These are phyloP conservation scores for Sycophaga agraensis DNA, from an alignment of 1,140 invertebrate species.

Conservation along the genomic window DNA sequence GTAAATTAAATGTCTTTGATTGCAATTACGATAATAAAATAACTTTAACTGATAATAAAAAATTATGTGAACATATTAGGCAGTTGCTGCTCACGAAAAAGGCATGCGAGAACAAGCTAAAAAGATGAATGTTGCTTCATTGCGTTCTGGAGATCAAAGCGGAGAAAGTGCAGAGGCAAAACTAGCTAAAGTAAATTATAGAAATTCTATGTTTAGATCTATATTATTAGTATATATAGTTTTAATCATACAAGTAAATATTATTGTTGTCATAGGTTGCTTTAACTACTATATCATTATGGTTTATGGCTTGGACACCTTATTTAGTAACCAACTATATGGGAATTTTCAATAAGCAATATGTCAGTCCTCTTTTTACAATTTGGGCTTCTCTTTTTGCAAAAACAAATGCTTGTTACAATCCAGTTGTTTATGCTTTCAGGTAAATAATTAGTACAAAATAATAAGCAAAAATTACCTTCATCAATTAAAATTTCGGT, in stretches of 20 bases:
- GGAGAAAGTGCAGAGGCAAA: constrained; percentile 75
- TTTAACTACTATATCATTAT: constrained; percentile 77
- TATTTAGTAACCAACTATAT: constrained; percentile 78
- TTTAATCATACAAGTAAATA: too few species aligned
- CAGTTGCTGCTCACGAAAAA: constrained; percentile 78
- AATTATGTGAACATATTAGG: too few species aligned
- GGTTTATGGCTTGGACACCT: constrained; percentile 88
- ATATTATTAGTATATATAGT: background rate
- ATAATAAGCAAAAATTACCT: too few species aligned
- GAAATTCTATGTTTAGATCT: background rate
- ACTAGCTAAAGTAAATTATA: constrained; percentile 64
- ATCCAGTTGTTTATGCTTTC: constrained; percentile 82
- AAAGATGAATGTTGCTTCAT: constrained; percentile 82
- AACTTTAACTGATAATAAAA: background rate
- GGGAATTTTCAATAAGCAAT: constrained; percentile 69
- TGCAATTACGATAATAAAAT: background rate
- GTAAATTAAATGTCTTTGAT: constrained; percentile 45
- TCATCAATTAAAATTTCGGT: too few species aligned
- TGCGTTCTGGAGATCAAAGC: constrained; percentile 69
- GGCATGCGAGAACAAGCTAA: constrained; percentile 81
- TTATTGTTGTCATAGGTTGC: constrained; percentile 61
- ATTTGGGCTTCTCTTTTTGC: constrained; percentile 80
- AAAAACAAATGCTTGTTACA: constrained; percentile 78
- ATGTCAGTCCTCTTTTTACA: constrained; percentile 71
- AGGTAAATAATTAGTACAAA: constrained; percentile 56